Base-by-base conservation (phyloP, 2,797 vertebrate species). In the Danio tinwini region DNA sequence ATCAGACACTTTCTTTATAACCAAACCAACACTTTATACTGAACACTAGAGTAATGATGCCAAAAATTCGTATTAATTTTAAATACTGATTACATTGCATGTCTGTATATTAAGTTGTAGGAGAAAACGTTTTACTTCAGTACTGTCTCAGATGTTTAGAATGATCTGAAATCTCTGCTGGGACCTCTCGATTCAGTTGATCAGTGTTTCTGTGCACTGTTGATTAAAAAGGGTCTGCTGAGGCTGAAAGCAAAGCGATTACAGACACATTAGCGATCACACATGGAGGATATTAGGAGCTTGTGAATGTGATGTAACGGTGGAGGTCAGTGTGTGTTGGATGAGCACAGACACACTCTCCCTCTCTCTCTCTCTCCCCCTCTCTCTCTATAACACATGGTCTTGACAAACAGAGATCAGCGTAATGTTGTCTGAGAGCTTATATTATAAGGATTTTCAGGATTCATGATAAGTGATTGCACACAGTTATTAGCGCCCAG, bases 281-380 rank as follows among this genome's bases (percentile, higher is more conserved):
- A 39, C 12, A 47, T 7, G 1, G 47, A 58, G 56, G 67, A 83
- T 39, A 64, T 65, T 47, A 59, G 40, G 21, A 78, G 21, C 70
- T 64, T 58, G 56, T 81, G 70, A 65, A 75, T 39, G 52, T 83
- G 81, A 85, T 83, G 75, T 75, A 85, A 85, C 75, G 1, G 71
- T 55, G 16, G 64, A 81, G 78, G 81, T 82, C 81, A 74, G 40
- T 13, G 37, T 11, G 81, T 40, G 81, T 82, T 47, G 83, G 83
- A 5, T 81, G 76, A 56, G 29, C 50, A 29, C 47, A 52, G 42
- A 10, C 80, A 59, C 79, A 42, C 58, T 76, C 74, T 40, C 74
- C 81, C 45, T 47, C 80, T 59, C 79, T 42, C 58, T 76, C 74
- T 40, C 74, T 81, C 45, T 47, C 50, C 21, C 40, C 17, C 56